These are phyloP conservation scores for Isaurus tuberculatus DNA, from an alignment of 92 coral and sea anemone genomes.

Conservation along the genomic window DNA sequence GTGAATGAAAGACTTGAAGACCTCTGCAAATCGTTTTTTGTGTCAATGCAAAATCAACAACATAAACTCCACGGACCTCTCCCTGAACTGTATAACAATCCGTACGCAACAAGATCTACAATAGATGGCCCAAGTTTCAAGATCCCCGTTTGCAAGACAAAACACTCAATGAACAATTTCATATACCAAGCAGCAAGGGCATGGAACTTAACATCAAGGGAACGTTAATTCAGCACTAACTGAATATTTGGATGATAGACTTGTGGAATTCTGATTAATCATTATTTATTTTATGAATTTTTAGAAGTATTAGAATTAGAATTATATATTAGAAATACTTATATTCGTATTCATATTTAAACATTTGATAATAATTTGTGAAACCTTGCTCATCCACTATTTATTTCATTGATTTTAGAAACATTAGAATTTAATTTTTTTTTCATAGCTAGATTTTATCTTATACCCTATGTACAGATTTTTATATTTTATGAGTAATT, in stretches of 20 bases:
- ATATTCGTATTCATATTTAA: too few relatives aligned
- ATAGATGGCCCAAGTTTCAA: conserved; percentile 31
- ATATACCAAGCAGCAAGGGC: conserved; percentile 32
- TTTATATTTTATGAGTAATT: too few relatives aligned
- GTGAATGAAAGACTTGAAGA: conserved; percentile 35
- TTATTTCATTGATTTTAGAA: too few relatives aligned
- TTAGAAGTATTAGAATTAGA: too few relatives aligned
- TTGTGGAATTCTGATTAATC: conserved; percentile 18
- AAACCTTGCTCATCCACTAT: too few relatives aligned
- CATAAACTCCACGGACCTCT: conserved; percentile 35
- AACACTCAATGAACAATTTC: conserved; percentile 18
- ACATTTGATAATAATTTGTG: too few relatives aligned
- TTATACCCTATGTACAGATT: too few relatives aligned
- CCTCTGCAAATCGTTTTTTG: conserved; percentile 40
- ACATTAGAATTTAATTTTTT: too few relatives aligned
- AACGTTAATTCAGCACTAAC: conserved; percentile 5
- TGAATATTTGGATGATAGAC: conserved; percentile 19
- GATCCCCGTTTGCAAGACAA: conserved; percentile 31
- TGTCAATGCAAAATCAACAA: conserved; percentile 37
- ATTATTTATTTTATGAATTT: too few relatives aligned
- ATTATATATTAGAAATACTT: conserved; percentile 1
- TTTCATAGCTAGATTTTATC: too few relatives aligned
- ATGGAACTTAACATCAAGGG: conserved; percentile 16
- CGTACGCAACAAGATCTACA: conserved; percentile 41
- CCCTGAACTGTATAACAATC: conserved; percentile 31